These are phyloP conservation scores for Decapterus maruadsi DNA, from an alignment of 2,797 vertebrate species.

Conservation along the genomic window DNA sequence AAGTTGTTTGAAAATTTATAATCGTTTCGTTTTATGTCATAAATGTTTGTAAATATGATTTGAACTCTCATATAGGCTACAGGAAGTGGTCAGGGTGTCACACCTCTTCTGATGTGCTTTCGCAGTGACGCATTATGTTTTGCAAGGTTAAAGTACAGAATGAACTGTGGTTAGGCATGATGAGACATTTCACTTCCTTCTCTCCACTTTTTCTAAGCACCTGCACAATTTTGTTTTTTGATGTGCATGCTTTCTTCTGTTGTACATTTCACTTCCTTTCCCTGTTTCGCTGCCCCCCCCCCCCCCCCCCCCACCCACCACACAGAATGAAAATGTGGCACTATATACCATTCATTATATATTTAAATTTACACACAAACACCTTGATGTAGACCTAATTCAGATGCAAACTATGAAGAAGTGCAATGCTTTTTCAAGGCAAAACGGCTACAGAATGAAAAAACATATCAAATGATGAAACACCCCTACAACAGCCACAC, in stretches of 20 bases:
- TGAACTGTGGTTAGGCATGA: slow-evolving; percentile 18
- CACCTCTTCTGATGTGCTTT: slow-evolving; percentile 17
- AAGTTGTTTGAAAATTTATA: slow-evolving; percentile 17
- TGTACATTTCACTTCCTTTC: too few species aligned
- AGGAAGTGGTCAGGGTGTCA: neutral
- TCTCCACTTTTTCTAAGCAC: too few species aligned
- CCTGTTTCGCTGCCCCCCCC: too few species aligned
- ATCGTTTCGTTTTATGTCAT: slow-evolving; percentile 1
- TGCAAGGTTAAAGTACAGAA: slow-evolving; percentile 3
- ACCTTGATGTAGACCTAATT: neutral
- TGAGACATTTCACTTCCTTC: slow-evolving; percentile 20
- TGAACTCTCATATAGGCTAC: neutral
- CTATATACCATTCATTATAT: neutral
- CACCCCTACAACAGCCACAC: neutral
- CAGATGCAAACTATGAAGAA: slow-evolving; percentile 7
- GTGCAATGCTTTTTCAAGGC: neutral
- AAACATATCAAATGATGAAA: slow-evolving; percentile 15
- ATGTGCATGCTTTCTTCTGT: too few species aligned
- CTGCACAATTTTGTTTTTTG: too few species aligned
- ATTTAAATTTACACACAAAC: neutral
- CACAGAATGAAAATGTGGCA: neutral
- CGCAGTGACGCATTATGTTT: slow-evolving; percentile 12
- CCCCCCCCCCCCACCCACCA: too few species aligned
- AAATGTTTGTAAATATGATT: slow-evolving; percentile 4
- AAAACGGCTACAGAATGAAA: slow-evolving; percentile 5